Evolutionary conservation across 1,140 invertebrate species (phyloP).

Genomic region (Aphelinus atriplicis): DNA sequence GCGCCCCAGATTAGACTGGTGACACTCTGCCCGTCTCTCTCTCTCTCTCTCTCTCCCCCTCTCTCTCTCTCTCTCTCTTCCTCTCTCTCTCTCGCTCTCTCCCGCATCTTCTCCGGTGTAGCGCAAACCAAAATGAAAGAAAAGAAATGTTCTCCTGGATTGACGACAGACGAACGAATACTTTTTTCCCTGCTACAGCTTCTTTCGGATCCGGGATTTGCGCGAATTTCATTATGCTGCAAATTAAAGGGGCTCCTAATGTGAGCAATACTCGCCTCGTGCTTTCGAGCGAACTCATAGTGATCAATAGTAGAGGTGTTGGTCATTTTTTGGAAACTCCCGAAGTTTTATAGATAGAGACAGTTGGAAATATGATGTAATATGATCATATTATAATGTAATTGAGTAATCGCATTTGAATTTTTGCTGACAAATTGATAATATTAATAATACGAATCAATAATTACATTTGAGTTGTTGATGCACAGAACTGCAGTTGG

Average conservation of each 20-base stretch:
- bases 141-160: slow-evolving; percentile 31
- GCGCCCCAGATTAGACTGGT: slow-evolving; percentile 63
- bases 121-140: slow-evolving; percentile 25
- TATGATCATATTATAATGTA: too few species aligned
- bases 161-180: slow-evolving; percentile 13
- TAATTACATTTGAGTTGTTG: too few species aligned
- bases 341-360: too few species aligned
- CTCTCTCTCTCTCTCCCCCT: slow-evolving; percentile 37
- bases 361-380: too few species aligned
- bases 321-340: too few species aligned
- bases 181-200: slow-evolving; percentile 49
- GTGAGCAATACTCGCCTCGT: slow-evolving; percentile 1
- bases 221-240: slow-evolving; percentile 47
- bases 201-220: slow-evolving; percentile 41
- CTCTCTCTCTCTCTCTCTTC: slow-evolving; percentile 10
- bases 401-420: too few species aligned
- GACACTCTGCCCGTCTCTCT: slow-evolving; percentile 49
- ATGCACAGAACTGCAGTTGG: too few species aligned
- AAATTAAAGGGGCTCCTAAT: slow-evolving; percentile 29
- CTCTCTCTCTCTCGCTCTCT: neutral
- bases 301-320: too few species aligned
- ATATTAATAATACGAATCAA: too few species aligned
- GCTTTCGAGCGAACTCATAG: neutral
- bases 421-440: too few species aligned
- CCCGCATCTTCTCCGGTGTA: neutral